Percentiles rank a stretch among this genome's conserved stretches.
Conservation (phyloP, 2,888 invertebrate genomes). For the Callyntrura guangdongensis region DNA sequence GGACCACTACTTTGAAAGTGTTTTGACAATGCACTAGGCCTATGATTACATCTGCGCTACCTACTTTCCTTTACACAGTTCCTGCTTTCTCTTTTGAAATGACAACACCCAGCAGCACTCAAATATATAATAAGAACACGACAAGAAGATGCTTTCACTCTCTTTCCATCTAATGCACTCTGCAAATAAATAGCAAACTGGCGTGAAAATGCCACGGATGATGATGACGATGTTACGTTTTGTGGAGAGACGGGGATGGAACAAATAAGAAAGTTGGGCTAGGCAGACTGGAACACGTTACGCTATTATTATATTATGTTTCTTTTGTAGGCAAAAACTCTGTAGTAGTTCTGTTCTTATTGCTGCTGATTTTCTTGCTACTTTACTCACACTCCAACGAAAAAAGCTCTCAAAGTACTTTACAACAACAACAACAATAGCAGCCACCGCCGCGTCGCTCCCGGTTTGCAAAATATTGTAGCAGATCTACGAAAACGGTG, state of each 20-base stretch:
- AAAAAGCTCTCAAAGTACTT: background rate
- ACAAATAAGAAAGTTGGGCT: background rate
- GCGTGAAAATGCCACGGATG: slow-evolving; percentile 62
- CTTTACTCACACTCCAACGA: background rate
- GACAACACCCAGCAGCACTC: background rate
- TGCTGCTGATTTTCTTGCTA: background rate
- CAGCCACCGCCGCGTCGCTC: background rate
- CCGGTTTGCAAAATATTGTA: background rate
- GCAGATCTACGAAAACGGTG: background rate
- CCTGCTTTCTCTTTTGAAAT: background rate
- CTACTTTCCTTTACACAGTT: background rate
- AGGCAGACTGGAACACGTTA: slow-evolving; percentile 41
- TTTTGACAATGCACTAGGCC: no score
- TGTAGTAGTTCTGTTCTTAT: background rate
- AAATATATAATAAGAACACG: background rate
- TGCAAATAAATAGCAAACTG: slow-evolving; percentile 68
- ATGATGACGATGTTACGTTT: slow-evolving; percentile 20
- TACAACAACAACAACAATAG: background rate
- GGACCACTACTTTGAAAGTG: no score
- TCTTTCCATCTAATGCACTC: slow-evolving; percentile 64
- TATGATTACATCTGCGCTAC: background rate
- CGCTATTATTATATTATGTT: slow-evolving; percentile 19
- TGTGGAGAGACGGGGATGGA: slow-evolving; percentile 2
- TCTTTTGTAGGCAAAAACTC: slow-evolving; percentile 22
- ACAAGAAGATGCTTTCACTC: slow-evolving; percentile 23